A percentile compares a stretch with the other conserved stretches of the same genome.
Evolutionary conservation across 2,888 invertebrate species (phyloP).

Genomic region (Sipunculus nudus): DNA sequence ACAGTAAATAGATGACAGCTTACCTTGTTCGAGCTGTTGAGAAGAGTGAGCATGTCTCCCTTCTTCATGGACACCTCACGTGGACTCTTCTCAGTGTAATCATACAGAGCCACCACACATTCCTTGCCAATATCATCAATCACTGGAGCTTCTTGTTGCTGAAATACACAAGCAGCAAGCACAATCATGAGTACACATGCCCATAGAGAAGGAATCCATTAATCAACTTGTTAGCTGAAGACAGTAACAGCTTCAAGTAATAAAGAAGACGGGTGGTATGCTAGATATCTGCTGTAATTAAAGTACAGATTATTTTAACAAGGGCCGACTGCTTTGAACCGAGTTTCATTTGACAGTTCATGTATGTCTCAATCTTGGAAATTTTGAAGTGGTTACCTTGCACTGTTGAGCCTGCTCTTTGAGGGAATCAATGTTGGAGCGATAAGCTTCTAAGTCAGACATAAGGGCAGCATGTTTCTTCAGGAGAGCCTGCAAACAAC

Average conservation of each 20-base stretch:
- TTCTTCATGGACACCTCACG: constrained; percentile 99
- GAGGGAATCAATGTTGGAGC: constrained; percentile 87
- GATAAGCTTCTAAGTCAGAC: constrained; percentile 96
- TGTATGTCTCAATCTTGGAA: too few species aligned
- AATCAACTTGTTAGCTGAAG: too few species aligned
- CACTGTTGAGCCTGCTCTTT: constrained; percentile 93
- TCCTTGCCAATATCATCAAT: constrained; percentile 96
- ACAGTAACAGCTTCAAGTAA: too few species aligned
- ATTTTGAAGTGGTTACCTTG: too few species aligned
- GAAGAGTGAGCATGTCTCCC: constrained; percentile 93
- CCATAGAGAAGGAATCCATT: background rate
- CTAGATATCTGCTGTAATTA: too few species aligned
- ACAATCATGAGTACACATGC: background rate
- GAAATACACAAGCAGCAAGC: constrained; percentile 9
- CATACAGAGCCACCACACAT: constrained; percentile 96
- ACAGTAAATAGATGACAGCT: too few species aligned
- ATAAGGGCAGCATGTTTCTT: constrained; percentile 99
- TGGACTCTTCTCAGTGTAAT: constrained; percentile 98
- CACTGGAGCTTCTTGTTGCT: constrained; percentile 96
- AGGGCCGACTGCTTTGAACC: too few species aligned
- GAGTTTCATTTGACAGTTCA: too few species aligned
- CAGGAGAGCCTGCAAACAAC: constrained; percentile 75
- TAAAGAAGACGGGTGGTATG: too few species aligned
- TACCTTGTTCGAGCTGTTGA: constrained; percentile 97
- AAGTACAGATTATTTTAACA: too few species aligned